A percentile compares a stretch with the other conserved stretches of the same genome.
These are phyloP conservation scores for Anser cygnoides DNA, from an alignment of 2,113 vertebrate species.

Conservation along the genomic window DNA sequence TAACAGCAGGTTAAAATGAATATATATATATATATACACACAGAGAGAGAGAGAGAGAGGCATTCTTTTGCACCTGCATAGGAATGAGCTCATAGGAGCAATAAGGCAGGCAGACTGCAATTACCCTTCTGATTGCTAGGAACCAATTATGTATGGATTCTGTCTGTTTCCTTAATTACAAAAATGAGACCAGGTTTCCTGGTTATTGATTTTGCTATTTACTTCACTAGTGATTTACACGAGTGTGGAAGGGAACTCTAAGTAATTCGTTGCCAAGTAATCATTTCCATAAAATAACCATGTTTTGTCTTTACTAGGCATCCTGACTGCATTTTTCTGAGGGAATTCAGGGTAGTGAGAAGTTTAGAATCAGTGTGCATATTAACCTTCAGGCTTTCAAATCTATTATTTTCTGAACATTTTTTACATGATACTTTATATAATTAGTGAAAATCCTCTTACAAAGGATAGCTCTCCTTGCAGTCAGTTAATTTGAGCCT, in stretches of 20 bases:
- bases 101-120: not conserved
- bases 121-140: not conserved
- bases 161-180: not conserved
- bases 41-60: not conserved
- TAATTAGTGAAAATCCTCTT: slow-evolving; percentile 46
- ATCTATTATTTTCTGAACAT: not conserved
- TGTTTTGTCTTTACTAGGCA: not conserved
- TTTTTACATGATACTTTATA: not conserved
- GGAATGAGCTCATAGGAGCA: not conserved
- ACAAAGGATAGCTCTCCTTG: not conserved
- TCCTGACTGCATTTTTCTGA: not conserved
- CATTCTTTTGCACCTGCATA: not conserved
- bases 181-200: not conserved
- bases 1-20: not conserved
- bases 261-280: not conserved
- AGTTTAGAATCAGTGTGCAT: not conserved
- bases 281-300: not conserved
- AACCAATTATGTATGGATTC: not conserved
- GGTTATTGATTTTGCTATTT: not conserved
- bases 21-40: not conserved
- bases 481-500: not conserved
- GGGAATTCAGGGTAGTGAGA: not conserved
- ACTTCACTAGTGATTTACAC: not conserved
- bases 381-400: not conserved
- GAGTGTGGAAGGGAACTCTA: not conserved